phyloP scores from a whole-genome alignment of 2,113 vertebrate species.

The Tragelaphus buxtoni region DNA sequence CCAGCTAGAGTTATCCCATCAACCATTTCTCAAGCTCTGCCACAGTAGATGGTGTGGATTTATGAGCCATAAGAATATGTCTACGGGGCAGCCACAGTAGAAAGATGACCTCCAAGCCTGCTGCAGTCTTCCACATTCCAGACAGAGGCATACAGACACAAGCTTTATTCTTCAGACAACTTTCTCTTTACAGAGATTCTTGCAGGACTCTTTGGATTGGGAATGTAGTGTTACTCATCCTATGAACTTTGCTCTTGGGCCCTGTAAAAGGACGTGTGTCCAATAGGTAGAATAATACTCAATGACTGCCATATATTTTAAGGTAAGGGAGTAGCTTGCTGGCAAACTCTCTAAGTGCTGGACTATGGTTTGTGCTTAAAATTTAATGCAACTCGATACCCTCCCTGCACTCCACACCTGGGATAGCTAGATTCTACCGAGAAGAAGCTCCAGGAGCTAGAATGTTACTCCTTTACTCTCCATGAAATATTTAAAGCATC shows the following conservation, averaged over 20 bases:
- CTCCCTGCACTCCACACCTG: neutral
- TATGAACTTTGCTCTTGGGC: constrained; percentile 37
- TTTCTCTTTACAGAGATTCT: neutral
- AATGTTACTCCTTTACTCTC: neutral
- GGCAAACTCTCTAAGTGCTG: neutral
- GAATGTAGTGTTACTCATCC: neutral
- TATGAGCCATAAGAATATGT: neutral
- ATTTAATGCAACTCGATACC: neutral
- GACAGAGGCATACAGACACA: neutral
- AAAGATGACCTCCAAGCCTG: neutral
- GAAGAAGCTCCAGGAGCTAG: neutral
- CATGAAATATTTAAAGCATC: constrained; percentile 16
- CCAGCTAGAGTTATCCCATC: neutral
- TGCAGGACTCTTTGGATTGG: neutral
- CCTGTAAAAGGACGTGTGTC: neutral
- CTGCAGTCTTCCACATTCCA: neutral
- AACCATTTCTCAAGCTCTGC: neutral
- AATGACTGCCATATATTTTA: neutral
- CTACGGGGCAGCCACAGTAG: no score
- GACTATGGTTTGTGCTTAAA: neutral
- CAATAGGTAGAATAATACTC: constrained; percentile 39
- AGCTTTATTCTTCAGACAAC: neutral
- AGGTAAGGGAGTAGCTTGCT: neutral
- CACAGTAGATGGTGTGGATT: neutral
- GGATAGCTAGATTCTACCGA: neutral